Percentiles rank a stretch among this genome's conserved stretches.
Conservation (phyloP, 2,113 vertebrate species). For the Lepus timidus region DNA sequence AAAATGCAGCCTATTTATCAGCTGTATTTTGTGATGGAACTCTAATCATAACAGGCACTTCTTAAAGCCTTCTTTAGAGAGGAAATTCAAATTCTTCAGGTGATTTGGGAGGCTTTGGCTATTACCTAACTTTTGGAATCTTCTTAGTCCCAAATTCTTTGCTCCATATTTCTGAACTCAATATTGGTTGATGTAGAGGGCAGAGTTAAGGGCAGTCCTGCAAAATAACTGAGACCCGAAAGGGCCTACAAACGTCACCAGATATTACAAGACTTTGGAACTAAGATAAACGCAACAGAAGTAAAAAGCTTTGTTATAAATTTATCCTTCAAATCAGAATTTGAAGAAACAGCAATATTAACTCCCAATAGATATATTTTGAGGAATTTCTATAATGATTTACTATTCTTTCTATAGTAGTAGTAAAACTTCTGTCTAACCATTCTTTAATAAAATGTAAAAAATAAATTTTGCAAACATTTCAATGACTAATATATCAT, state of each 20-base stretch:
- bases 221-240: not conserved
- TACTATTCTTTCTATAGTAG: not conserved
- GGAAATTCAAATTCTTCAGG: not conserved
- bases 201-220: not conserved
- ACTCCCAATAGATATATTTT: not conserved
- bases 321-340: slow-evolving; percentile 51
- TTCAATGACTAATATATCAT: not conserved
- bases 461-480: not conserved
- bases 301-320: not conserved
- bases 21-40: not conserved
- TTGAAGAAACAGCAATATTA: slow-evolving; percentile 7
- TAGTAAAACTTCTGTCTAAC: not conserved
- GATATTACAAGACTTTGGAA: not conserved
- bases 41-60: not conserved
- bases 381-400: not conserved
- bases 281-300: not conserved
- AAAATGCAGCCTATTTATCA: not conserved
- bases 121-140: not conserved
- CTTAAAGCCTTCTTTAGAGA: slow-evolving; percentile 11
- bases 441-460: not conserved
- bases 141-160: not conserved
- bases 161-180: not conserved
- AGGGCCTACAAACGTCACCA: not conserved
- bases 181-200: not conserved
- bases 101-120: not conserved